These are phyloP conservation scores for Caenorhabditis brenneri DNA, from an alignment of 1,140 invertebrate species.

Conservation along the genomic window DNA sequence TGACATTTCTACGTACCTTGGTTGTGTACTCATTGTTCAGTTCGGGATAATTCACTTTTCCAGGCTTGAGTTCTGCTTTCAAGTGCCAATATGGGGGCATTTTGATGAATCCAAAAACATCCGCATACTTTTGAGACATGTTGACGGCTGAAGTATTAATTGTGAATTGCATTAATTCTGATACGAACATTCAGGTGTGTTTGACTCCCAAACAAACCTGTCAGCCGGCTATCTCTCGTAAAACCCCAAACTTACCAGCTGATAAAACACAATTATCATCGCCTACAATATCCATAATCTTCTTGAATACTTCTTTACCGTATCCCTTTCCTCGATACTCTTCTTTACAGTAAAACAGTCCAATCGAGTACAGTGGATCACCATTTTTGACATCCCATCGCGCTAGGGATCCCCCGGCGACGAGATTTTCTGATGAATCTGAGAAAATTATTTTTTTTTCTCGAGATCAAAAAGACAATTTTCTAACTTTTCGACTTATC, in stretches of 20 bases:
- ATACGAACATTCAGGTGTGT: no score
- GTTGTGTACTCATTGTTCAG: neutral
- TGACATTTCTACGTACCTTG: no score
- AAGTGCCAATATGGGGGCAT: neutral
- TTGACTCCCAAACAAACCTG: no score
- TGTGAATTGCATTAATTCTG: no score
- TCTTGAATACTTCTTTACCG: neutral
- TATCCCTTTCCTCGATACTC: neutral
- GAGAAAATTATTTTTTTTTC: no score
- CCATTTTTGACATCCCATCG: neutral
- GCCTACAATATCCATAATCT: neutral
- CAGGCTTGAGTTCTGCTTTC: neutral
- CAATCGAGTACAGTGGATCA: neutral
- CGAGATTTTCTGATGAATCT: neutral
- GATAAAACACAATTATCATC: neutral
- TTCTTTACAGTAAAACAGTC: neutral
- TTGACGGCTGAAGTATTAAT: neutral
- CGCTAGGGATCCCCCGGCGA: neutral
- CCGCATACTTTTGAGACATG: conserved; percentile 1
- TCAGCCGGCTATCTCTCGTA: no score
- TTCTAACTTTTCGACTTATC: neutral
- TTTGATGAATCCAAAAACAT: neutral
- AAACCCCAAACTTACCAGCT: neutral
- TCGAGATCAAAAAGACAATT: no score
- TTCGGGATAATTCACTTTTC: neutral